phyloP scores from a whole-genome alignment of 2,888 invertebrate genomes.

The Heliconius ismenius region DNA sequence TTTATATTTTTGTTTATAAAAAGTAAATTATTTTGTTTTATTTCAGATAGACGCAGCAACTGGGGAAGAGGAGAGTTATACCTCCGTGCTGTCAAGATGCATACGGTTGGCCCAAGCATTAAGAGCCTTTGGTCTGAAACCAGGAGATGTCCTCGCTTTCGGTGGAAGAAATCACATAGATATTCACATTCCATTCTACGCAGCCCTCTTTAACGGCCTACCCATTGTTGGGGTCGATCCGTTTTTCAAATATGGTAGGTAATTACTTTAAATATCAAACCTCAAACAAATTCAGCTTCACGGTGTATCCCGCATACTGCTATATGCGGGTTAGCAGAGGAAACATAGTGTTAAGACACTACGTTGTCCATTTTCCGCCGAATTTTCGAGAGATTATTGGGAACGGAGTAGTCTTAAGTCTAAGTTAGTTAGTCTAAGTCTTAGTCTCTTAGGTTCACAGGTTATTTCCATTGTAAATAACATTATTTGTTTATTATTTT shows the following conservation, averaged over 20 bases:
- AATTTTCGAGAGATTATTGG: no score
- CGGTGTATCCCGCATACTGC: no score
- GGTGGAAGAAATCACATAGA: constrained; percentile 67
- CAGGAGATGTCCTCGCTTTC: constrained; percentile 65
- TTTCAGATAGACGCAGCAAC: constrained; percentile 69
- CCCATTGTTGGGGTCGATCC: constrained; percentile 66
- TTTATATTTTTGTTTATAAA: no score
- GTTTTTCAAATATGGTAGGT: constrained; percentile 65
- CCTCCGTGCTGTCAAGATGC: constrained; percentile 59
- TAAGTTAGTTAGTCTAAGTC: no score
- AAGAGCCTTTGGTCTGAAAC: constrained; percentile 53
- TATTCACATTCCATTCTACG: constrained; percentile 65
- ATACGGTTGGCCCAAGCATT: constrained; percentile 59
- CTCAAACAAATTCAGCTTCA: not conserved
- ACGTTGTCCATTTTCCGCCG: no score
- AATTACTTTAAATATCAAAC: constrained; percentile 22
- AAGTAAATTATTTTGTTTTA: not conserved
- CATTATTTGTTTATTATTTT: no score
- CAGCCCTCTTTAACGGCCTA: constrained; percentile 63
- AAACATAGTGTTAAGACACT: no score
- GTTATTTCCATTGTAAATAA: no score
- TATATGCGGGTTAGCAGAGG: no score
- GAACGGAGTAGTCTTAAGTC: no score
- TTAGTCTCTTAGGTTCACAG: no score
- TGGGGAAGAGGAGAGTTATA: constrained; percentile 61